These are phyloP conservation scores for Platypus cylindrus DNA, from an alignment of 2,888 invertebrate species.

Conservation along the genomic window DNA sequence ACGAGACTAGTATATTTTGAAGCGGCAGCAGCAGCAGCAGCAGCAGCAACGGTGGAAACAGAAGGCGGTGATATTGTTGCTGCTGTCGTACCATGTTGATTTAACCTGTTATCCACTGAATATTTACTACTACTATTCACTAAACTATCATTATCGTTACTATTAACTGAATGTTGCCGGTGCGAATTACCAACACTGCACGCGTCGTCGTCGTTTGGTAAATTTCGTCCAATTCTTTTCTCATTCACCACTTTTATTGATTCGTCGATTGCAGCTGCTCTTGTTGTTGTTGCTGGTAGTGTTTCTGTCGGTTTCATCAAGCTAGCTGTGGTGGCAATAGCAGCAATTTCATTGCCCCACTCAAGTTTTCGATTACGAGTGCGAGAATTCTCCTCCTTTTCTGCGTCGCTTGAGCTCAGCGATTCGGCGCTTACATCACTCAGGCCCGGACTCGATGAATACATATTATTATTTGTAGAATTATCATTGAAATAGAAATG, in stretches of 20 bases:
- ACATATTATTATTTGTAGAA: no score
- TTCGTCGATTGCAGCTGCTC: no score
- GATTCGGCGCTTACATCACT: constrained; percentile 32
- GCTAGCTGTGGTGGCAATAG: no score
- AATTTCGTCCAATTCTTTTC: constrained; percentile 1
- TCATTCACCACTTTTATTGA: constrained; percentile 3
- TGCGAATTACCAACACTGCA: not conserved
- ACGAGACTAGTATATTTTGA: constrained; percentile 74
- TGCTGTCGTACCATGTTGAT: not conserved
- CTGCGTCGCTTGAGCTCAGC: constrained; percentile 29
- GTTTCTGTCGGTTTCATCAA: constrained; percentile 2
- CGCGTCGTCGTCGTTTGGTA: no score
- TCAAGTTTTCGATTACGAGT: constrained; percentile 13
- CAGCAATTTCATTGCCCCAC: constrained; percentile 7
- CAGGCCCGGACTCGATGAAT: constrained; percentile 28
- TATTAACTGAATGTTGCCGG: no score
- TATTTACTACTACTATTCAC: no score
- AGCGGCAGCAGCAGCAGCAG: constrained; percentile 18
- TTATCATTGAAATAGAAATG: no score
- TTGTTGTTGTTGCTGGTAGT: no score
- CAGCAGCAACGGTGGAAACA: constrained; percentile 23
- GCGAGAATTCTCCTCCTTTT: constrained; percentile 15
- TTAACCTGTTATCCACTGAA: no score
- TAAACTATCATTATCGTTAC: no score
- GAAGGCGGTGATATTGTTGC: no score